Percentiles rank a stretch among this genome's conserved stretches.
Conservation (phyloP, 2,797 vertebrate genomes). For the Scyliorhinus canicula region DNA sequence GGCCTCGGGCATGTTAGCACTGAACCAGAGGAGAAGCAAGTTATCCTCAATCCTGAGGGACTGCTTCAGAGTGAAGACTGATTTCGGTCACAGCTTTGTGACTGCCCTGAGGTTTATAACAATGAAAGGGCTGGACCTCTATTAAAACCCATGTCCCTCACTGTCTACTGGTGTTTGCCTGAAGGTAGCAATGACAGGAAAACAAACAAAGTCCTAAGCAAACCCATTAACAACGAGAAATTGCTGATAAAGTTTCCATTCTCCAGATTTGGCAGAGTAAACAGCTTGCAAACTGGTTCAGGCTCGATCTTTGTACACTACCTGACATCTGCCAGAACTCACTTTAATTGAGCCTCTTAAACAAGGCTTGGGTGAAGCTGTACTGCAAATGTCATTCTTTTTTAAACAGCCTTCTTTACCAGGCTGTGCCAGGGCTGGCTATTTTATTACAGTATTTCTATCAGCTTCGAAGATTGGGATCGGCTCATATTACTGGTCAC, state of each 20-base stretch:
- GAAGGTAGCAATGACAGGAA: background rate
- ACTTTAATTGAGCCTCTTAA: constrained; percentile 2
- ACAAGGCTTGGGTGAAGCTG: background rate
- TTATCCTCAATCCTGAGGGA: background rate
- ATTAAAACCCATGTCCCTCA: background rate
- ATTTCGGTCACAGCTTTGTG: background rate
- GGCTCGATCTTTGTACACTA: background rate
- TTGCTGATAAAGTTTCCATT: background rate
- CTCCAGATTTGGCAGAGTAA: background rate
- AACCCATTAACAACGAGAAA: background rate
- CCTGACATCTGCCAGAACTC: background rate
- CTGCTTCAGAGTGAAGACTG: background rate
- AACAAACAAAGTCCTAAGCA: background rate
- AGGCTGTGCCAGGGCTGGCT: background rate
- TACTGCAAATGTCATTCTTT: background rate
- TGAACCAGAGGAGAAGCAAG: background rate
- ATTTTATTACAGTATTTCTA: background rate
- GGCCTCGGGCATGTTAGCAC: background rate
- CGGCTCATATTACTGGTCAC: background rate
- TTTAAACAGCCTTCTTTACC: background rate
- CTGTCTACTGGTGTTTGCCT: background rate
- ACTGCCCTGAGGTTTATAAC: background rate
- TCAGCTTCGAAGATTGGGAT: background rate
- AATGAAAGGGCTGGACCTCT: background rate
- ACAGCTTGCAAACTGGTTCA: background rate